A percentile compares a stretch with the other conserved stretches of the same genome.
Conservation (phyloP, 2,113 vertebrate genomes). For the Cryptomyrus ogoouensis region DNA sequence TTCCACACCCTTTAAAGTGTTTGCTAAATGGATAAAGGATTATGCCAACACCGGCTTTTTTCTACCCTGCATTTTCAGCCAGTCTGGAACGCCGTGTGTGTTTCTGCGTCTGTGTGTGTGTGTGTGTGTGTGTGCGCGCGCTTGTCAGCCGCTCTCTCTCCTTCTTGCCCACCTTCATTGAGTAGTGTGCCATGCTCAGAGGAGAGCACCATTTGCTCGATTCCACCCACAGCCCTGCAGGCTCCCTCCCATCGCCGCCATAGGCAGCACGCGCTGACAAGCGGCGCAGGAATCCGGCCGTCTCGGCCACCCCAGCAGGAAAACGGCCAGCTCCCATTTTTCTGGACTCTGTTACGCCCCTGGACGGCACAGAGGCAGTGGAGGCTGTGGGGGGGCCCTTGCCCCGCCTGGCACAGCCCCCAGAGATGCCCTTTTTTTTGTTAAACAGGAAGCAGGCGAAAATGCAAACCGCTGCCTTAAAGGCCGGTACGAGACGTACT, state of each 20-base stretch:
- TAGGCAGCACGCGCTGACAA: background rate
- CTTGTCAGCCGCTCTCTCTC: background rate
- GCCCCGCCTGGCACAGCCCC: background rate
- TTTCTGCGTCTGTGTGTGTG: background rate
- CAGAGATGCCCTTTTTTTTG: background rate
- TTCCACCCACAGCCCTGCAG: background rate
- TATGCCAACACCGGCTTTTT: background rate
- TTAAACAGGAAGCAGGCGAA: background rate
- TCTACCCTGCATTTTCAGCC: background rate
- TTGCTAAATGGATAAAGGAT: slow-evolving; percentile 2
- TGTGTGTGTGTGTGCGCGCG: background rate
- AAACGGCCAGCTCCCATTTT: background rate
- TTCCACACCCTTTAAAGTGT: background rate
- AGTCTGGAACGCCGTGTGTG: background rate
- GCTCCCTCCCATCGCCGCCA: background rate
- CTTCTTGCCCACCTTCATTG: background rate
- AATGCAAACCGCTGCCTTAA: background rate
- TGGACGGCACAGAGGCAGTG: background rate
- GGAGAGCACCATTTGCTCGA: background rate
- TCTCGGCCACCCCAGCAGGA: background rate
- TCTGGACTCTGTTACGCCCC: background rate
- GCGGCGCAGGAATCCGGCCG: background rate
- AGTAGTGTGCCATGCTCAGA: background rate
- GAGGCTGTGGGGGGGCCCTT: background rate
- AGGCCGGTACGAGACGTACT: background rate